These are phyloP conservation scores for Caenorhabditis remanei DNA, from an alignment of 1,140 invertebrate species.

Conservation along the genomic window DNA sequence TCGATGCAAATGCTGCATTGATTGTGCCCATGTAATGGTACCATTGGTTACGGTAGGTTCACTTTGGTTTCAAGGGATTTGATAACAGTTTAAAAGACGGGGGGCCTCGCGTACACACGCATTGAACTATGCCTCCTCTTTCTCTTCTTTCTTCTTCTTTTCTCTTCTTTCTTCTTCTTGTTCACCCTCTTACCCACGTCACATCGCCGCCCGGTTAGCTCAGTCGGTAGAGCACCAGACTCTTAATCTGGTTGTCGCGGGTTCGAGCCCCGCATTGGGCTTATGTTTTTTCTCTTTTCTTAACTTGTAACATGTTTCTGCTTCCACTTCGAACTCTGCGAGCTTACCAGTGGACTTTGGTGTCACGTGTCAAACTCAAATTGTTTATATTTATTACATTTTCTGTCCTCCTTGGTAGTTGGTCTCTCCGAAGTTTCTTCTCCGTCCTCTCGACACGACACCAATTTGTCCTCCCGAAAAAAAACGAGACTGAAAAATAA, in stretches of 20 bases:
- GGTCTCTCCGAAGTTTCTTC: background rate
- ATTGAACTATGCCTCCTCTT: too few relatives aligned
- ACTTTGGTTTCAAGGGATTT: background rate
- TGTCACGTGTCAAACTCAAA: conserved; percentile 51
- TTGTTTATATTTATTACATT: conserved; percentile 48
- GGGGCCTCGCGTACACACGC: too few relatives aligned
- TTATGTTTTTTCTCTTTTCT: background rate
- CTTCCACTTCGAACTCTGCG: background rate
- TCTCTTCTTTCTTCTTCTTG: too few relatives aligned
- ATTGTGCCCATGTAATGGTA: conserved; percentile 43
- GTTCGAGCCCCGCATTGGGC: conserved; percentile 66
- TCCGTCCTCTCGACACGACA: background rate
- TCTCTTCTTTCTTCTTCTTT: too few relatives aligned
- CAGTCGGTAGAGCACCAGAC: conserved; percentile 78
- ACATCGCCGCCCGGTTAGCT: conserved; percentile 73
- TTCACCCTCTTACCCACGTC: too few relatives aligned
- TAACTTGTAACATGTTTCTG: background rate
- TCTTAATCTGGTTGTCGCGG: conserved; percentile 75
- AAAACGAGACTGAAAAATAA: too few relatives aligned
- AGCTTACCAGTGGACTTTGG: background rate
- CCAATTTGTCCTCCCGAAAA: too few relatives aligned
- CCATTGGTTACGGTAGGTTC: conserved; percentile 47
- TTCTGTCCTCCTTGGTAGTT: background rate
- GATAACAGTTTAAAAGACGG: too few relatives aligned
- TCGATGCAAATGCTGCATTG: conserved; percentile 38